Conservation (phyloP, 2,888 invertebrate species). For the Chaetogeoica ovagalla region DNA sequence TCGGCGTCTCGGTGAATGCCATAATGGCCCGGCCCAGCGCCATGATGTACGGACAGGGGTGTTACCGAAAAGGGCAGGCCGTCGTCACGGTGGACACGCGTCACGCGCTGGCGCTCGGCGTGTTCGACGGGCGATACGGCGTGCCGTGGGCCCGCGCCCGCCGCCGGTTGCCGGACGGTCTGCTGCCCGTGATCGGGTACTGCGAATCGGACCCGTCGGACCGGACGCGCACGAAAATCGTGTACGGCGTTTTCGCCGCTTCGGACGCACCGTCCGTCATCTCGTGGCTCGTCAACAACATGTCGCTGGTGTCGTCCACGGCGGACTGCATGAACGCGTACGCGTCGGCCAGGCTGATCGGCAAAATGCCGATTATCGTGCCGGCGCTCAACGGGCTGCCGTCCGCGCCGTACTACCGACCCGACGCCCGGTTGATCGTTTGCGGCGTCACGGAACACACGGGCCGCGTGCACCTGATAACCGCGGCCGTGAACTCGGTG, state of each 20-base stretch:
- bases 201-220: neutral
- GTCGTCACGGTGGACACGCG: neutral
- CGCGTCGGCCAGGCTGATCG: neutral
- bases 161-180: neutral
- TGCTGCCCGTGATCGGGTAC: neutral
- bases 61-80: neutral
- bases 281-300: neutral
- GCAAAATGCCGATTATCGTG: neutral
- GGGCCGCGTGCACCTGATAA: neutral
- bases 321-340: constrained; percentile 15
- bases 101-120: neutral
- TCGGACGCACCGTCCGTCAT: neutral
- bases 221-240: neutral
- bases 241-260: neutral
- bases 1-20: neutral
- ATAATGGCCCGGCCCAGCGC: constrained; percentile 17
- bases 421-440: neutral
- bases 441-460: neutral
- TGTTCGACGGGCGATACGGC: neutral
- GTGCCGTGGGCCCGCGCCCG: neutral
- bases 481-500: constrained; percentile 18
- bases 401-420: neutral
- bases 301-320: neutral
- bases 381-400: neutral
- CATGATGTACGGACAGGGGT: constrained; percentile 5